Evolutionary conservation across 2,797 vertebrate genomes (phyloP), one percentile per base, ranked within the genome.

Genomic region (Sebastes dallii): DNA sequence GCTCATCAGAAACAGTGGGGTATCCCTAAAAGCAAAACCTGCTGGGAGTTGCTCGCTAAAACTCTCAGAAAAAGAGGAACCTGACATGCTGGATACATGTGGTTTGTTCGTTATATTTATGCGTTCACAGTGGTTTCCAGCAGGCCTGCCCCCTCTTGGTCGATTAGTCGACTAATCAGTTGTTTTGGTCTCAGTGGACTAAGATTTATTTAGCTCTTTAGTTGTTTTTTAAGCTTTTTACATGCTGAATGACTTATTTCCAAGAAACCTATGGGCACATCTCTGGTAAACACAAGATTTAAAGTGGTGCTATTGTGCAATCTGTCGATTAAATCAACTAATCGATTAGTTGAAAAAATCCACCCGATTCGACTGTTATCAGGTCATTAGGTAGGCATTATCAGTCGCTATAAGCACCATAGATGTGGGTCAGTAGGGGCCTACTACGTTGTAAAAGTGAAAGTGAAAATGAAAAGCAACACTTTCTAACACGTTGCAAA

Each of bases 11-110:
- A 69, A 62, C 42, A 46, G 42, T 50, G 6, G 13, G 60, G 29
- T 7, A 3, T 14, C 67, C 32, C 16, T 69, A 22, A 67, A 78
- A 80, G 64, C n/a, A 30, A 3, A 24, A 64, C 60, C 25, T 69
- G n/a, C 66, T 78, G 80, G 52, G 77, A 72, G 65, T 18, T 36
- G 39, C 55, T 66, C 5, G 60, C 66, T 14, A 4, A 11, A 77
- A 69, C n/a, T 46, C 25, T 46, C 8, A 54, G 16, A 27, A 39
- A 25, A 60, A 25, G 27, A 72, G 9, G 20, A 67, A 29, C 27
- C 64, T 50, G 66, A 75, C 25, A 24, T 22, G 12, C 3, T 42
- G 42, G 34, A 60, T 39, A 62, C 25, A n/a, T 20, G 36, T 20
- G 25, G 39, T 66, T 60, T 66, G 16, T 27, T 18, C 18, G 24